Conservation (phyloP, 2,888 invertebrate species). For the Tiliacea citrago region DNA sequence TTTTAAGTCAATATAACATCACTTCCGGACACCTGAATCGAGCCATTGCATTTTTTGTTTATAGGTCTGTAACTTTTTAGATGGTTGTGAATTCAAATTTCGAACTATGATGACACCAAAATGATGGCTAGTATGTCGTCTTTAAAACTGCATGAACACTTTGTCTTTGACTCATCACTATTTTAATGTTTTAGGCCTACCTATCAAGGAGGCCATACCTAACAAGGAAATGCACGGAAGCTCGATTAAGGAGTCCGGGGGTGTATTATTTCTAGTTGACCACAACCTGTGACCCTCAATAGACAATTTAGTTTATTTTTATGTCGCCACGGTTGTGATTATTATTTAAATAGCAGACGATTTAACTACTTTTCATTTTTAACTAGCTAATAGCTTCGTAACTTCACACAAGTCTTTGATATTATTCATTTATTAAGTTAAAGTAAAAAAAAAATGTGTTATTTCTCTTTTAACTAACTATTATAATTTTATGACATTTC, state of each 20-base stretch:
- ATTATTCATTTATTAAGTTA: background rate
- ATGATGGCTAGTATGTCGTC: background rate
- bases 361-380: conserved; percentile 14
- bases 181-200: background rate
- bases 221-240: background rate
- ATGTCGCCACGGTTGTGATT: conserved; percentile 49
- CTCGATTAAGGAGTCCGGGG: background rate
- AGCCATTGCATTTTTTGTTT: background rate
- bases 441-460: background rate
- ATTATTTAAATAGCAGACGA: conserved; percentile 29
- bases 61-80: background rate
- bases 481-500: background rate
- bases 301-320: conserved; percentile 22
- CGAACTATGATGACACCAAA: background rate
- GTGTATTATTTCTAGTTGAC: background rate
- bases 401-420: conserved; percentile 1
- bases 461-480: background rate
- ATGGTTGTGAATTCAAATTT: background rate
- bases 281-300: conserved; percentile 28
- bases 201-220: background rate
- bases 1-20: background rate
- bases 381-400: conserved; percentile 9
- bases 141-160: background rate
- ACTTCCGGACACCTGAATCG: background rate
- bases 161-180: background rate